Percentiles rank a stretch among this genome's conserved stretches.
phyloP scores from a whole-genome alignment of 2,888 invertebrate genomes.

The Callinectes sapidus region DNA sequence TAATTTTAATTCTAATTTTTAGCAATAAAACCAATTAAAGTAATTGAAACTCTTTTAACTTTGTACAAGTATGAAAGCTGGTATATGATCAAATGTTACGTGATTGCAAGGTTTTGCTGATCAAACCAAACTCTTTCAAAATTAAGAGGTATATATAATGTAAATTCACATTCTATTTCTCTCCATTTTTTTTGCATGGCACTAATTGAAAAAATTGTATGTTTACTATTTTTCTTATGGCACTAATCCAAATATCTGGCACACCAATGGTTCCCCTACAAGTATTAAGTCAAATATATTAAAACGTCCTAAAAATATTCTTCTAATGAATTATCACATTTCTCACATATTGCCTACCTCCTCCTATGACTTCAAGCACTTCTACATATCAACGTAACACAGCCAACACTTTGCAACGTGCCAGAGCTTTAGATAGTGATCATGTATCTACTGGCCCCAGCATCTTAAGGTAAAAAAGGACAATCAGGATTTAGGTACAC shows the following conservation, averaged over 20 bases:
- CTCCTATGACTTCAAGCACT: neutral
- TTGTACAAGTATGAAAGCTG: no score
- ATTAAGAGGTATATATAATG: no score
- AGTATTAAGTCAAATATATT: neutral
- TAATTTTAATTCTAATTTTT: no score
- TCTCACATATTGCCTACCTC: slow-evolving; percentile 9
- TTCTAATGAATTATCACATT: slow-evolving; percentile 8
- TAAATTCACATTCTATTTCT: no score
- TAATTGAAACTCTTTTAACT: no score
- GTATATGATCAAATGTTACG: no score
- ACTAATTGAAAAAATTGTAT: neutral
- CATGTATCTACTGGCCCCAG: slow-evolving; percentile 19
- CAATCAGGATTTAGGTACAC: neutral
- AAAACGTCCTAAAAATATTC: slow-evolving; percentile 5
- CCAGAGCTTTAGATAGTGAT: slow-evolving; percentile 19
- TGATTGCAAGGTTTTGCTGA: no score
- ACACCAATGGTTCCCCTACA: neutral
- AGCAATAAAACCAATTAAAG: neutral
- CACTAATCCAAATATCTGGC: neutral
- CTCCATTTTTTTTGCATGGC: neutral
- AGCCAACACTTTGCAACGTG: slow-evolving; percentile 24
- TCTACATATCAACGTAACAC: neutral
- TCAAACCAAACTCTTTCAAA: no score
- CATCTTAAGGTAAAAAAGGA: neutral
- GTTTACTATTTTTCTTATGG: neutral